Percentiles rank a stretch among this genome's conserved stretches.
Evolutionary conservation across 2,797 vertebrate species (phyloP).

Genomic region (Xiphophorus birchmanni): DNA sequence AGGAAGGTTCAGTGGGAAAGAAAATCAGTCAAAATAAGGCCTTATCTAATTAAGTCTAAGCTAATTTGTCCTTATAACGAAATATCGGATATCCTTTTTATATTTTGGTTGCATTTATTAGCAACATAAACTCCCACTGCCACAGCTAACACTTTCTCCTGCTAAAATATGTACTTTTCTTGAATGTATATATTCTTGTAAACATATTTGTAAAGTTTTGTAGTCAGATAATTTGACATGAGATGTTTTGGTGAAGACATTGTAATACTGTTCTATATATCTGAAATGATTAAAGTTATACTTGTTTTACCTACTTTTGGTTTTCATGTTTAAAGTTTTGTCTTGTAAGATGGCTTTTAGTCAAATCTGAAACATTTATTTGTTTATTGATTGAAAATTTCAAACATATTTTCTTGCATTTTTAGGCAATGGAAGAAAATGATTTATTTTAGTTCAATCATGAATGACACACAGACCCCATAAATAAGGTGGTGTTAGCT

Average conservation of each 20-base stretch:
- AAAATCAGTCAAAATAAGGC: neutral
- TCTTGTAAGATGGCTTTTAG: neutral
- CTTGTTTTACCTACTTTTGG: neutral
- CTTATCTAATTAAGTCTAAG: neutral
- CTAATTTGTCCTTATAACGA: neutral
- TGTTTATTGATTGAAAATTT: neutral
- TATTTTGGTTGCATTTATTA: neutral
- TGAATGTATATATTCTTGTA: slow-evolving; percentile 74
- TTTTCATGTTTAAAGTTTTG: neutral
- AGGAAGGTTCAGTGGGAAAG: neutral
- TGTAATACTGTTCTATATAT: slow-evolving; percentile 24
- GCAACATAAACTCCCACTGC: neutral
- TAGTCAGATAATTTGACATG: slow-evolving; percentile 43
- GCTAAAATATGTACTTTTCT: slow-evolving; percentile 52
- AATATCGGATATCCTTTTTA: neutral
- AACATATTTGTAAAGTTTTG: slow-evolving; percentile 77
- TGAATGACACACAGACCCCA: too few relatives aligned
- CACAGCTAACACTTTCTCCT: neutral
- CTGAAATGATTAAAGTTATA: slow-evolving; percentile 57
- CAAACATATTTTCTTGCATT: neutral
- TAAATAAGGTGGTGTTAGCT: too few relatives aligned
- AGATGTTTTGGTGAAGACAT: slow-evolving; percentile 45
- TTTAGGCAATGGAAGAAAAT: neutral
- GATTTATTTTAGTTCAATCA: neutral
- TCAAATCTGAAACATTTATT: neutral